phyloP scores from a whole-genome alignment of 2,797 vertebrate species.

The Natrix natrix region DNA sequence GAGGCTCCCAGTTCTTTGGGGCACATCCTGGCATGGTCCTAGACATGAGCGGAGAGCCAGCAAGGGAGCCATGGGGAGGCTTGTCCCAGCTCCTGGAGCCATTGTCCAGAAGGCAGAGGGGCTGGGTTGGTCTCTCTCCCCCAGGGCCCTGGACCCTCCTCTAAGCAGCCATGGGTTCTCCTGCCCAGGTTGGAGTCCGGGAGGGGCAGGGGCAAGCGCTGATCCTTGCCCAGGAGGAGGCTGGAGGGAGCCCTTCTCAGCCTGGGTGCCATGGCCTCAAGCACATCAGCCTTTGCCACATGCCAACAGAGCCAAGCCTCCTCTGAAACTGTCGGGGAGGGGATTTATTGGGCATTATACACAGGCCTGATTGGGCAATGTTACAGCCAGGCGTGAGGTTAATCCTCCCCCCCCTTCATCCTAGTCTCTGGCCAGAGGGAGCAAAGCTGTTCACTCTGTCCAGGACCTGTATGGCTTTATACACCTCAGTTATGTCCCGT shows the following conservation, averaged over 20 bases:
- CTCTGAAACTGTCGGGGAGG: too few relatives aligned
- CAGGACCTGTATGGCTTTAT: not conserved
- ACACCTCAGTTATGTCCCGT: not conserved
- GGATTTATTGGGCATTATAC: slow-evolving; percentile 33
- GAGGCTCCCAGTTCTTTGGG: not conserved
- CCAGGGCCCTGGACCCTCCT: too few relatives aligned
- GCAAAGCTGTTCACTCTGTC: not conserved
- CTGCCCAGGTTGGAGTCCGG: too few relatives aligned
- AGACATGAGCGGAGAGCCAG: too few relatives aligned
- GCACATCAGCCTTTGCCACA: not conserved
- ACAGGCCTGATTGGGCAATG: slow-evolving; percentile 20
- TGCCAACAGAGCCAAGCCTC: too few relatives aligned
- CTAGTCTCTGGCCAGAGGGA: not conserved
- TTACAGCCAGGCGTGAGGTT: slow-evolving; percentile 30
- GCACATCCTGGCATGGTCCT: not conserved
- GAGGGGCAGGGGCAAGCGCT: too few relatives aligned
- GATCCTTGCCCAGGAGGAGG: too few relatives aligned
- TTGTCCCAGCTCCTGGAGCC: too few relatives aligned
- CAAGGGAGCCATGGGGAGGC: not conserved
- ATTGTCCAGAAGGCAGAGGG: too few relatives aligned
- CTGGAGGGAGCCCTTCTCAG: too few relatives aligned
- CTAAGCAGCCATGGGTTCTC: too few relatives aligned
- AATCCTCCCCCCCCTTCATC: not conserved
- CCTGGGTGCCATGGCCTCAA: not conserved
- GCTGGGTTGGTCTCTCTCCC: too few relatives aligned